Percentiles rank a stretch among this genome's conserved stretches.
These are phyloP conservation scores for Chaunax sp. DNA, from an alignment of 2,797 vertebrate genomes.

Conservation along the genomic window DNA sequence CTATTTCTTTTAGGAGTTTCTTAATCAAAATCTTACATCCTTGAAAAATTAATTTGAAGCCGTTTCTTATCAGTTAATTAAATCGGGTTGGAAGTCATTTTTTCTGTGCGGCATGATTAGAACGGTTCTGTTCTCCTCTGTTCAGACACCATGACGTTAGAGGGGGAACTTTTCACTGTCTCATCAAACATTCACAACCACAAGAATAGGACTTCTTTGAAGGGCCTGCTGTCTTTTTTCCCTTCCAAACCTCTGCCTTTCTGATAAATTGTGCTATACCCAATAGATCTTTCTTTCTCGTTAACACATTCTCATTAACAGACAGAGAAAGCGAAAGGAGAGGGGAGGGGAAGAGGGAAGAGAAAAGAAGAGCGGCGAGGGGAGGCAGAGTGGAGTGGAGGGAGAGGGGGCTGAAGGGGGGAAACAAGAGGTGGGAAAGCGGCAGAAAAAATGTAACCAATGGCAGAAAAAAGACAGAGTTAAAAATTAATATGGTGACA, in stretches of 20 bases:
- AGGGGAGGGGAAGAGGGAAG: conserved; percentile 27
- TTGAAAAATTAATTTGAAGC: conserved; percentile 99
- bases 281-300: conserved; percentile 87
- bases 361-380: conserved; percentile 29
- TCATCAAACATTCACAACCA: conserved; percentile 89
- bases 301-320: conserved; percentile 87
- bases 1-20: conserved; percentile 93
- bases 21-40: conserved; percentile 99
- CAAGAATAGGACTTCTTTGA: conserved; percentile 90
- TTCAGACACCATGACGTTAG: conserved; percentile 86
- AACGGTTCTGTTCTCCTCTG: conserved; percentile 88
- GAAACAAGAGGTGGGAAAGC: conserved; percentile 47
- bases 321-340: conserved; percentile 67
- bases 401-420: background rate
- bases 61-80: conserved; percentile 99
- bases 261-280: conserved; percentile 86
- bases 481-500: conserved; percentile 48
- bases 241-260: conserved; percentile 80
- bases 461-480: conserved; percentile 52
- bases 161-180: conserved; percentile 88
- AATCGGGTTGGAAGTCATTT: conserved; percentile 98
- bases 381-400: conserved; percentile 37
- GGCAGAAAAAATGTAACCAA: conserved; percentile 30
- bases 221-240: conserved; percentile 76
- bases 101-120: conserved; percentile 88